Evolutionary conservation across 2,888 invertebrate species (phyloP).

Genomic region (Diaprepes abbreviatus): DNA sequence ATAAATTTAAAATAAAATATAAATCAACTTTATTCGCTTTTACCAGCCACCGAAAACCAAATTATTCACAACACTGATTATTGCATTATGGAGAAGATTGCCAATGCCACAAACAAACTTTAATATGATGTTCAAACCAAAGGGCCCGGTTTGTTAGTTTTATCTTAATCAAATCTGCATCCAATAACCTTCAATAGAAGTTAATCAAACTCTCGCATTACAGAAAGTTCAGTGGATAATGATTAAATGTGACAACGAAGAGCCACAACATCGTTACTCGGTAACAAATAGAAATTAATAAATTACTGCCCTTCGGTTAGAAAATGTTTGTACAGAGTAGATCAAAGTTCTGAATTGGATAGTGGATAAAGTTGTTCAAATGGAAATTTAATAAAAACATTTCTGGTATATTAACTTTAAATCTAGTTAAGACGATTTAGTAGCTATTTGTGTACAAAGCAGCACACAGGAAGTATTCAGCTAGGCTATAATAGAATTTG

Average conservation of each 20-base stretch:
- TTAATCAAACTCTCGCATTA: slow-evolving; percentile 6
- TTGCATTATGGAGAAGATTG: slow-evolving; percentile 10
- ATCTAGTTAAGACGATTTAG: too few species aligned
- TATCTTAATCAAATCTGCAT: slow-evolving; percentile 20
- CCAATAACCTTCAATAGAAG: slow-evolving; percentile 3
- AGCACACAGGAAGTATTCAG: too few species aligned
- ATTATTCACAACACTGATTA: neutral
- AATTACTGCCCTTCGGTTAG: neutral
- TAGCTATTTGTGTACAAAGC: too few species aligned
- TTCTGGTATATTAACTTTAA: too few species aligned
- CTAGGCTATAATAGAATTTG: too few species aligned
- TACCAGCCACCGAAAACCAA: neutral
- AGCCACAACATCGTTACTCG: neutral
- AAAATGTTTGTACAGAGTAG: too few species aligned
- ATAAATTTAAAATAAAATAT: too few species aligned
- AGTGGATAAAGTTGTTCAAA: too few species aligned
- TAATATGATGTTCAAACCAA: neutral
- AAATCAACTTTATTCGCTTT: too few species aligned
- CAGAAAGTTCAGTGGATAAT: neutral
- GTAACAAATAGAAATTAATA: neutral
- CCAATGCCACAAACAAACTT: neutral
- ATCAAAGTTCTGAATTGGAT: too few species aligned
- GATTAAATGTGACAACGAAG: neutral
- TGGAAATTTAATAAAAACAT: too few species aligned
- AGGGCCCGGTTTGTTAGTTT: neutral